A percentile compares a stretch with the other conserved stretches of the same genome.
These are phyloP conservation scores for Idaea straminata DNA, from an alignment of 2,888 invertebrate species.

Conservation along the genomic window DNA sequence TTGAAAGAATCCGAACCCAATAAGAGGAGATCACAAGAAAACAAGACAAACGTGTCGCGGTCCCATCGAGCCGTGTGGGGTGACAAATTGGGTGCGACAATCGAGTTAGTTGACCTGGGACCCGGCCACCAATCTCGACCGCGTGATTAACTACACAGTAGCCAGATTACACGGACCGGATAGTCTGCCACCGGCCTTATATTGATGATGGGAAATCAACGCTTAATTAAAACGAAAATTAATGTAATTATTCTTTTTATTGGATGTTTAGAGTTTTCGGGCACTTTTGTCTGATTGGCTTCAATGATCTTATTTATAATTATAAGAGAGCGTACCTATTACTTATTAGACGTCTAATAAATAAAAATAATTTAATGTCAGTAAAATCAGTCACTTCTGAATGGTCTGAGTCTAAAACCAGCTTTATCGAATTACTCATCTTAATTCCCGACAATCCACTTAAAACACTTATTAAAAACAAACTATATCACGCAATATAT, in stretches of 20 bases:
- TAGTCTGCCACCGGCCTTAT: conserved; percentile 5
- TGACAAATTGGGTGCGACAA: conserved; percentile 74
- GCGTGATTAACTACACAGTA: conserved; percentile 43
- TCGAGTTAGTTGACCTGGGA: conserved; percentile 75
- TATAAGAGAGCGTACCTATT: background rate
- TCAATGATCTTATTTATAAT: background rate
- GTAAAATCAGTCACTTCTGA: background rate
- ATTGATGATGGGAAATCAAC: background rate
- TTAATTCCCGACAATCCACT: conserved; percentile 19
- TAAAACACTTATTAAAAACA: conserved; percentile 16
- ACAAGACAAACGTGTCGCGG: conserved; percentile 48
- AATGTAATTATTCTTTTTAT: background rate
- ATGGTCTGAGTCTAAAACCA: background rate
- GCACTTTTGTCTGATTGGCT: background rate
- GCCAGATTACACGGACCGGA: conserved; percentile 10
- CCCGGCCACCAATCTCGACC: conserved; percentile 50
- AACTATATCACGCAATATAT: conserved; percentile 17
- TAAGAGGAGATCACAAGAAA: conserved; percentile 20
- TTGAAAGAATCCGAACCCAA: background rate
- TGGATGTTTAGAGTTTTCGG: background rate
- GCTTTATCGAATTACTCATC: conserved; percentile 7
- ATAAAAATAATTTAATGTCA: background rate
- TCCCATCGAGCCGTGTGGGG: conserved; percentile 50
- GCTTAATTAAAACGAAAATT: background rate
- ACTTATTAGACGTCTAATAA: background rate